These are phyloP conservation scores for Julus scandinavius DNA, from an alignment of 2,888 invertebrate species.

Conservation along the genomic window DNA sequence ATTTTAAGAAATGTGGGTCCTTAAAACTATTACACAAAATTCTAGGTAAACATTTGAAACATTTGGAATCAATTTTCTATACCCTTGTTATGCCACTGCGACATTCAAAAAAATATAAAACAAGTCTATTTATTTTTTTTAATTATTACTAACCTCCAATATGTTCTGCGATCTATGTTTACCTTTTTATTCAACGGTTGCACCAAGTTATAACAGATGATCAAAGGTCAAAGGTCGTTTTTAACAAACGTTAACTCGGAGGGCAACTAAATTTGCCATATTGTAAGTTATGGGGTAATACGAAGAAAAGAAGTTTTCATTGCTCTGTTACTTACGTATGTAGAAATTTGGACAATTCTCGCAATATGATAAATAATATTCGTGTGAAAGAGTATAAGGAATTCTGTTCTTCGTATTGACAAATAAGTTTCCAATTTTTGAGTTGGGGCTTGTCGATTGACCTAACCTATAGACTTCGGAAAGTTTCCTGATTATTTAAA, in stretches of 20 bases:
- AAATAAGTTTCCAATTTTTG: background rate
- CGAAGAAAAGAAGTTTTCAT: background rate
- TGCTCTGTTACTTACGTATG: background rate
- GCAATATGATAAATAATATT: background rate
- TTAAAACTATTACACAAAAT: too few relatives aligned
- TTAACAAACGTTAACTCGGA: background rate
- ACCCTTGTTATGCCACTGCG: background rate
- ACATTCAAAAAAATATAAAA: background rate
- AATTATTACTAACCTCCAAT: constrained; percentile 12
- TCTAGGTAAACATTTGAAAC: too few relatives aligned
- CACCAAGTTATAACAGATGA: background rate
- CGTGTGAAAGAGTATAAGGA: background rate
- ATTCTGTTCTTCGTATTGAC: background rate
- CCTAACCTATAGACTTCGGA: background rate
- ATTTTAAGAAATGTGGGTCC: too few relatives aligned
- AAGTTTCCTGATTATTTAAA: background rate
- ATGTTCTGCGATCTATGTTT: background rate
- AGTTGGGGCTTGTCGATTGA: background rate
- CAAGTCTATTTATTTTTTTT: too few relatives aligned
- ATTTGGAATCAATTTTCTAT: too few relatives aligned
- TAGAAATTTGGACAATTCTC: background rate
- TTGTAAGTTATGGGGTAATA: background rate
- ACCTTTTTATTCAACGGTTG: background rate
- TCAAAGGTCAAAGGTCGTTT: background rate
- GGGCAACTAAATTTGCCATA: background rate